Conservation (phyloP, 2,888 invertebrate genomes). For the Lucinisca nassula region DNA sequence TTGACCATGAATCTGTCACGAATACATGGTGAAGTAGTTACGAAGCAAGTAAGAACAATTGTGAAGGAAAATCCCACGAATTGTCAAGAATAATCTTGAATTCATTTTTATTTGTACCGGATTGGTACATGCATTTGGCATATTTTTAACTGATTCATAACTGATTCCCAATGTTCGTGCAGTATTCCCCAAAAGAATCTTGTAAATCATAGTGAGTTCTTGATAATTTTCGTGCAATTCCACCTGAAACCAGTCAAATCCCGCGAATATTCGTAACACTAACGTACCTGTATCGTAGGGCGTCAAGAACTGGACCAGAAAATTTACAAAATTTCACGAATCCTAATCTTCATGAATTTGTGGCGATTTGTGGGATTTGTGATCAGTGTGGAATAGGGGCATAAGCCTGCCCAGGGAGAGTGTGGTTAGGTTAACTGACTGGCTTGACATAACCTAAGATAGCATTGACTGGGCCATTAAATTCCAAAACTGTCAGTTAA, state of each 20-base stretch:
- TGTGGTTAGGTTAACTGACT: no score
- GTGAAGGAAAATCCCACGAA: neutral
- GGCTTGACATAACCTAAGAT: no score
- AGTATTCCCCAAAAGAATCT: conserved; percentile 16
- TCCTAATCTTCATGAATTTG: conserved; percentile 19
- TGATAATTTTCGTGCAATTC: conserved; percentile 27
- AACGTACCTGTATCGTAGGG: conserved; percentile 10
- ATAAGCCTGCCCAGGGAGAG: no score
- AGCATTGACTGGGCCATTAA: no score
- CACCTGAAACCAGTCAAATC: neutral
- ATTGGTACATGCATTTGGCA: neutral
- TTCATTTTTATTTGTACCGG: no score
- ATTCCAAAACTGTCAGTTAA: no score
- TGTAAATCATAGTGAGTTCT: no score
- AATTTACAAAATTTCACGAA: conserved; percentile 27
- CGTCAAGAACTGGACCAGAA: neutral
- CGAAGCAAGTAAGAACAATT: no score
- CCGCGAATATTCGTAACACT: conserved; percentile 20
- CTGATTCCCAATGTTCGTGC: conserved; percentile 29
- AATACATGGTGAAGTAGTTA: no score
- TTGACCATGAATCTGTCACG: no score
- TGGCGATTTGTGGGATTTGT: no score
- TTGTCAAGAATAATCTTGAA: neutral
- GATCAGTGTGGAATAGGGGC: no score
- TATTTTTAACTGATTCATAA: conserved; percentile 34